phyloP scores from a whole-genome alignment of 1,140 invertebrate species.

The Matsumurasca onukii region DNA sequence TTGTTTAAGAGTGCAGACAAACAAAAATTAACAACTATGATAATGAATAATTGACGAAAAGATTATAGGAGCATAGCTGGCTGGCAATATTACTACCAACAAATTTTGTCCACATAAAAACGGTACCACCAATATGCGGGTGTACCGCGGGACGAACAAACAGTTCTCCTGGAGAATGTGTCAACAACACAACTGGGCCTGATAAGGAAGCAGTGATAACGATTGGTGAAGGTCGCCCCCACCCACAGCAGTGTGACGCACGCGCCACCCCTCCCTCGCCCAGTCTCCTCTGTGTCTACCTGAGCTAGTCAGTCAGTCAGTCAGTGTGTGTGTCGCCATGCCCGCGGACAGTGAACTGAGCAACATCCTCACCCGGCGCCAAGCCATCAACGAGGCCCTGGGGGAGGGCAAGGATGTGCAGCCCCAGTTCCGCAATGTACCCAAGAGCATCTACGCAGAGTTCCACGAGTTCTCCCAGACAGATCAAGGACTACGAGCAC shows the following conservation, averaged over 20 bases:
- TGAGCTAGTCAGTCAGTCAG: not conserved
- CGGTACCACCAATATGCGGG: too few species aligned
- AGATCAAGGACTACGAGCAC: constrained; percentile 91
- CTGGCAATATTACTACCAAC: too few species aligned
- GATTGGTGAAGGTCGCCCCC: not conserved
- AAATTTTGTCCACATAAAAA: too few species aligned
- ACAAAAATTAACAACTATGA: too few species aligned
- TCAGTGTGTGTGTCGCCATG: constrained; percentile 51
- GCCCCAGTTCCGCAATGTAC: constrained; percentile 72
- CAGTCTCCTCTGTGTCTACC: not conserved
- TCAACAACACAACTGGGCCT: too few species aligned
- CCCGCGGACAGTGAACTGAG: constrained; percentile 78
- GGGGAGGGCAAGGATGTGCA: constrained; percentile 77
- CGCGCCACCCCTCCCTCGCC: too few species aligned
- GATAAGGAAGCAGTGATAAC: not conserved
- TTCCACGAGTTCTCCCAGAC: constrained; percentile 89
- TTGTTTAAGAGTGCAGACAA: too few species aligned
- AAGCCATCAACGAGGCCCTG: constrained; percentile 84
- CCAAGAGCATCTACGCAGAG: constrained; percentile 88
- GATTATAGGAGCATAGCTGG: too few species aligned
- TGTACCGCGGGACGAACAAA: too few species aligned
- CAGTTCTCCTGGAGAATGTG: too few species aligned
- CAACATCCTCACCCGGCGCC: constrained; percentile 75
- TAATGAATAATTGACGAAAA: too few species aligned
- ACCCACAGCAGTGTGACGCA: not conserved